These are phyloP conservation scores for Drosophila antonietae DNA, from an alignment of 2,888 invertebrate genomes.

Conservation along the genomic window DNA sequence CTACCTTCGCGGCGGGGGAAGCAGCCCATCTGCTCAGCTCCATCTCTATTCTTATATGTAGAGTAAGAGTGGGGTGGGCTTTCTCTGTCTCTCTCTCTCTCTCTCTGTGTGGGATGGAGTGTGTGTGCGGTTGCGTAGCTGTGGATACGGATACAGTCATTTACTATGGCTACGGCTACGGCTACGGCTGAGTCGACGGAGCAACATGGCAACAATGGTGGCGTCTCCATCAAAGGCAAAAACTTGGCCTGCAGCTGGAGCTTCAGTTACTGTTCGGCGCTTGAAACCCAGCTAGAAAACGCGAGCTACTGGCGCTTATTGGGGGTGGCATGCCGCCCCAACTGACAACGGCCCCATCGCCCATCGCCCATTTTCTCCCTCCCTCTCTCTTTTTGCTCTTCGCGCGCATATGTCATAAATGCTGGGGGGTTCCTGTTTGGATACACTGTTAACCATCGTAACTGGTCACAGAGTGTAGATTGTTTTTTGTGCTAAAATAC, in stretches of 20 bases:
- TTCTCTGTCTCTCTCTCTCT: conserved; percentile 14
- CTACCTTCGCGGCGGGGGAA: conserved; percentile 49
- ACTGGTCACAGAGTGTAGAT: background rate
- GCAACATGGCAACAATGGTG: conserved; percentile 45
- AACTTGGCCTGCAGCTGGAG: conserved; percentile 55
- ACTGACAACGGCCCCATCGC: background rate
- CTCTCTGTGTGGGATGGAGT: background rate
- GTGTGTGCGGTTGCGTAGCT: conserved; percentile 39
- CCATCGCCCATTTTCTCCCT: background rate
- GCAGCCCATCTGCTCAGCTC: background rate
- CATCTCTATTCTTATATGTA: background rate
- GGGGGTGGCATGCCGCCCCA: conserved; percentile 10
- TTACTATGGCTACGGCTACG: conserved; percentile 24
- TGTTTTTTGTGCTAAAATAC: background rate
- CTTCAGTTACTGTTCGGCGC: conserved; percentile 47
- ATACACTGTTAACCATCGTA: background rate
- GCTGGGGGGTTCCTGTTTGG: conserved; percentile 20
- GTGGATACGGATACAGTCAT: conserved; percentile 57
- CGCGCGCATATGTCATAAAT: conserved; percentile 73
- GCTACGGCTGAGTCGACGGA: conserved; percentile 11
- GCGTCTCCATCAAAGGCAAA: conserved; percentile 61
- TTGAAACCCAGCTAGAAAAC: conserved; percentile 49
- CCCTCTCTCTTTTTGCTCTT: conserved; percentile 8
- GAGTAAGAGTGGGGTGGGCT: background rate
- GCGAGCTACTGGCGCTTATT: conserved; percentile 35